A percentile compares a stretch with the other conserved stretches of the same genome.
phyloP scores from a whole-genome alignment of 2,113 vertebrate genomes.

The Atractosteus spatula region DNA sequence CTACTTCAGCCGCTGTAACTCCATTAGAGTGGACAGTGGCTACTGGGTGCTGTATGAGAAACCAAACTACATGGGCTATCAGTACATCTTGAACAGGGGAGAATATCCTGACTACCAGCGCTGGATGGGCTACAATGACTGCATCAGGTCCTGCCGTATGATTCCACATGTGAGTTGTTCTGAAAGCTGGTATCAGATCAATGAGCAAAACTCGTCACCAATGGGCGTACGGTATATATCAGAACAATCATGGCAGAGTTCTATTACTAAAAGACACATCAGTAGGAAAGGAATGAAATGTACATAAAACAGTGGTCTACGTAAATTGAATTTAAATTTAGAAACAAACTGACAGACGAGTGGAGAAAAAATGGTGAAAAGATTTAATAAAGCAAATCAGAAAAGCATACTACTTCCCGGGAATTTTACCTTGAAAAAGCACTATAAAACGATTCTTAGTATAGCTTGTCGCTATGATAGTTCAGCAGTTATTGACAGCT shows the following conservation, averaged over 20 bases:
- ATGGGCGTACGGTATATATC: conserved; percentile 17
- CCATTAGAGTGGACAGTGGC: conserved; percentile 35
- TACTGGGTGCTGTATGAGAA: conserved; percentile 35
- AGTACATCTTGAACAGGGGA: conserved; percentile 33
- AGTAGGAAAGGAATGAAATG: background rate
- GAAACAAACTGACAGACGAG: no score
- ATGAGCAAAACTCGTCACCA: no score
- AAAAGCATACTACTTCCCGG: no score
- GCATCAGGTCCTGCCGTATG: background rate
- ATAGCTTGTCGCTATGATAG: no score
- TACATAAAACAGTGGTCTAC: background rate
- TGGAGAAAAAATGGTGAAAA: no score
- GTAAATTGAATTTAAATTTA: no score
- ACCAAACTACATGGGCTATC: conserved; percentile 33
- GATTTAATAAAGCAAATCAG: no score
- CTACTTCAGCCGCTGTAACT: conserved; percentile 35
- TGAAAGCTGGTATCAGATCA: no score
- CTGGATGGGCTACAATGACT: conserved; percentile 37
- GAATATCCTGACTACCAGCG: conserved; percentile 36
- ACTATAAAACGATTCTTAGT: no score
- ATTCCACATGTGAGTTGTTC: conserved; percentile 3
- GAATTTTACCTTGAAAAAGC: no score
- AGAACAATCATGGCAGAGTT: conserved; percentile 3
- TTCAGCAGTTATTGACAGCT: no score
- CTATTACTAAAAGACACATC: background rate